These are phyloP conservation scores for Drosophila nannoptera DNA, from an alignment of 1,140 invertebrate genomes.

Conservation along the genomic window DNA sequence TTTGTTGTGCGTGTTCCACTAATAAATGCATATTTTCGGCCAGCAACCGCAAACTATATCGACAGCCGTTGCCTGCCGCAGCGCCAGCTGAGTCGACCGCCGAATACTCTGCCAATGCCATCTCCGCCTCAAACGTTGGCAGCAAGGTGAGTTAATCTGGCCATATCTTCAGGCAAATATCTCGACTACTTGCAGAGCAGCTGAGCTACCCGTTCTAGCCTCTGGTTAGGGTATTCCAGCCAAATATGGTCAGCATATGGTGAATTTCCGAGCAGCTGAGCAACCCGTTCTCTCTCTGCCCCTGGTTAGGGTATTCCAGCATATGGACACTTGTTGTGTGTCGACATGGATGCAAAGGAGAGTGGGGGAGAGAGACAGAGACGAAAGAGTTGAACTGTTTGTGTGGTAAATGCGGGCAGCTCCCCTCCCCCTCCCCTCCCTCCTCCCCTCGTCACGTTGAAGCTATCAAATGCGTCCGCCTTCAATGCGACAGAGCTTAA, in stretches of 20 bases:
- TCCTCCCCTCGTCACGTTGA: neutral
- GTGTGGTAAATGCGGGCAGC: conserved; percentile 27
- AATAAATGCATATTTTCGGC: conserved; percentile 1
- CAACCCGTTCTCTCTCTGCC: neutral
- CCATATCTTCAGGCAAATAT: no score
- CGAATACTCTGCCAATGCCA: no score
- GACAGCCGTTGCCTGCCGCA: no score
- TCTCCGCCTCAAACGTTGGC: no score
- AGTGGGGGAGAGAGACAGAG: neutral
- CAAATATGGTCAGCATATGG: no score
- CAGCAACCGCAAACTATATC: conserved; percentile 30
- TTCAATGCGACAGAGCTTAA: conserved; percentile 23
- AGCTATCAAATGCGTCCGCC: conserved; percentile 10
- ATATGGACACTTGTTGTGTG: conserved; percentile 30
- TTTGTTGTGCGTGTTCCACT: neutral
- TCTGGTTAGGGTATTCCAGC: conserved; percentile 7
- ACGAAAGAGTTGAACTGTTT: neutral
- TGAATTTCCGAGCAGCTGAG: neutral
- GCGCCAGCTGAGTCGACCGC: no score
- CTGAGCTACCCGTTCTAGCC: no score
- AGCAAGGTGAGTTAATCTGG: no score
- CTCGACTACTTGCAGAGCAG: no score
- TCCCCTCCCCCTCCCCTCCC: neutral
- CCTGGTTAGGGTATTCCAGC: conserved; percentile 7
- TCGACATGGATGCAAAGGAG: neutral